Base-by-base conservation (phyloP, 30 jellyfish, hydroid and myxozoan genomes). In the Nemopilema nomurai region DNA sequence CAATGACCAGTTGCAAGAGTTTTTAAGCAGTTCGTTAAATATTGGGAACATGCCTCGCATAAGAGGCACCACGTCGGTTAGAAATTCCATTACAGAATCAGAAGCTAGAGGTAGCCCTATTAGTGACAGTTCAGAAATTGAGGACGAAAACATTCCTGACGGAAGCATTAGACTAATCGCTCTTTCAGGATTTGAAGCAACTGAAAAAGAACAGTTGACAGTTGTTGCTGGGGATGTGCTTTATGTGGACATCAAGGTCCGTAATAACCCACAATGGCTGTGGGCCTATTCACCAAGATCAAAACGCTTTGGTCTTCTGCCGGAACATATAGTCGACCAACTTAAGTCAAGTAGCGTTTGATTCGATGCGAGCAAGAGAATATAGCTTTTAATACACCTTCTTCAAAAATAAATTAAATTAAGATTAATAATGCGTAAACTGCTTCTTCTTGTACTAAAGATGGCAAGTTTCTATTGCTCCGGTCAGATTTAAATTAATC, bases 241-340 rank as follows among this genome's bases (percentile, higher is more conserved):
- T 20, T 75, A 80, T 80, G 90, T 81, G 31, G 74, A 84, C 57
- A 49, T 80, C 8, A 82, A 79, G 21, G 84, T 76, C 18, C 96
- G 87, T 25, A 49, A 29, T 28, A 81, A 68, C 8, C 92, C 94
- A 51, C 88, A 83, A 17, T 87, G 92, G 92, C 49, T 80, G 28
- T 86, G 98, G 98, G 98, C 89, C 64, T 84, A 87, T 51, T 87
- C 97, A 52, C 94, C 92, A 17, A 77, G 79, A 62, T 32, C 27
- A 62, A 82, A 92, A 26, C 17, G 49, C 21, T 92, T 74, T 30
- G 98, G 98, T 1, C 87, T 78, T 65, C 64, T 92, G 53, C 98
- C 98, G 6, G 86, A 74, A 32, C 71, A 79, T 29, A 50, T 86
- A 18, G 79, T 84, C 0, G 93, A 84, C 66, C 89, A 80, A 51